Evolutionary conservation across 2,797 vertebrate genomes (phyloP).

Genomic region (Danio kyathit): DNA sequence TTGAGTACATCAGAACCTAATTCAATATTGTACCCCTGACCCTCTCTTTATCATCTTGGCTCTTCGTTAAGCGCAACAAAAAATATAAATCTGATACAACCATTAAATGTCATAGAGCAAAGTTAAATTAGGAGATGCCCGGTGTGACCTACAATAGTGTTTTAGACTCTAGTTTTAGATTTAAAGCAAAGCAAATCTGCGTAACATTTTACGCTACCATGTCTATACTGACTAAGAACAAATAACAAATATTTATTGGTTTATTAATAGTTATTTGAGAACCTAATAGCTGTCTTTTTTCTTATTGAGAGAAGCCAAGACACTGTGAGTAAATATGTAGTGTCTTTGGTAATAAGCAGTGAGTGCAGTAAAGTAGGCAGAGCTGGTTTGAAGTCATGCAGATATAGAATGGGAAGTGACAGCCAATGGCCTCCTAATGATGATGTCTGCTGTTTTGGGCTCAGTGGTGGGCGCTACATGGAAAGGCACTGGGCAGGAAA

Average conservation of each 20-base stretch:
- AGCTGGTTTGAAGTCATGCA: constrained; percentile 60
- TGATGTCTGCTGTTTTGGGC: constrained; percentile 74
- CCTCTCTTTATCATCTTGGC: no score
- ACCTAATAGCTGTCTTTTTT: constrained; percentile 12
- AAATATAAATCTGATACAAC: no score
- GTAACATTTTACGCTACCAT: background rate
- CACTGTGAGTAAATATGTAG: constrained; percentile 15
- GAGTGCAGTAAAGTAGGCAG: constrained; percentile 52
- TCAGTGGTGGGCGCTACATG: constrained; percentile 68
- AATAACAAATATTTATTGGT: background rate
- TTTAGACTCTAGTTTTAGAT: background rate
- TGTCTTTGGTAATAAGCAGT: constrained; percentile 60
- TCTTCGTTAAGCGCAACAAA: no score
- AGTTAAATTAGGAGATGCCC: no score
- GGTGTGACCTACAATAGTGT: background rate
- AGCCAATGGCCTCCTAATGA: constrained; percentile 76
- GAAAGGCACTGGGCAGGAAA: constrained; percentile 77
- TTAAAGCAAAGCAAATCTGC: background rate
- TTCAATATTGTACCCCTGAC: no score
- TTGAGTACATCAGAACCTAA: no score
- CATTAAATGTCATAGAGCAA: no score
- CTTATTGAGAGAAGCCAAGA: constrained; percentile 42
- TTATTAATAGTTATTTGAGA: constrained; percentile 5
- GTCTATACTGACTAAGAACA: background rate
- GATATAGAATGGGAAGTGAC: constrained; percentile 77